Conservation (phyloP, 2,113 vertebrate genomes). For the Coreoperca whiteheadi region DNA sequence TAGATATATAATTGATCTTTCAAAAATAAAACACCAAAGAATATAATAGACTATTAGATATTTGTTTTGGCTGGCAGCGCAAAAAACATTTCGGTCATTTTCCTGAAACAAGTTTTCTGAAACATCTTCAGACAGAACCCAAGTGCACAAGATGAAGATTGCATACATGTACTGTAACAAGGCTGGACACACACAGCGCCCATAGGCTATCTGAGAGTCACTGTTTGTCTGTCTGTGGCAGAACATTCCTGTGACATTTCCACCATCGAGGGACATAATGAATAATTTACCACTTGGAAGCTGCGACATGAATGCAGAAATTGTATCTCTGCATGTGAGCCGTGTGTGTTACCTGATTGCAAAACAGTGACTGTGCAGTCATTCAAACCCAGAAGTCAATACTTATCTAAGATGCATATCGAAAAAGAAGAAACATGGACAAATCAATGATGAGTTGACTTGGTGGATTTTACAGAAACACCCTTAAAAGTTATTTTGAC, state of each 20-base stretch:
- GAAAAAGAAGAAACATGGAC: background rate
- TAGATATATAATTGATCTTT: constrained; percentile 34
- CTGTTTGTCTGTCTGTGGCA: constrained; percentile 58
- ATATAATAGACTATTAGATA: background rate
- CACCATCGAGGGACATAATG: constrained; percentile 68
- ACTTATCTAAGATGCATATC: background rate
- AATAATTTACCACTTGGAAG: constrained; percentile 75
- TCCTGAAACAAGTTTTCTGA: background rate
- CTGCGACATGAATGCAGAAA: constrained; percentile 64
- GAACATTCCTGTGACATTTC: constrained; percentile 74
- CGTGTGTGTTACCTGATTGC: constrained; percentile 41
- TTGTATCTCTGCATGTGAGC: constrained; percentile 47
- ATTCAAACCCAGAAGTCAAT: constrained; percentile 18
- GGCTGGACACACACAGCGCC: background rate
- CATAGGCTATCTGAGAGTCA: constrained; percentile 36
- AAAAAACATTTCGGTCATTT: background rate
- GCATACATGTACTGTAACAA: too few relatives aligned
- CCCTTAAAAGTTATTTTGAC: background rate
- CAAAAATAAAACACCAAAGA: background rate
- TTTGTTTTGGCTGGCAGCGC: background rate
- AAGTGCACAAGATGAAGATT: too few relatives aligned
- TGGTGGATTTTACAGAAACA: constrained; percentile 8
- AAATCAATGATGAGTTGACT: background rate
- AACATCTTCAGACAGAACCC: background rate
- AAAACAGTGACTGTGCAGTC: constrained; percentile 32